Base-by-base conservation (phyloP, 2,113 vertebrate species). In the Alces alces region DNA sequence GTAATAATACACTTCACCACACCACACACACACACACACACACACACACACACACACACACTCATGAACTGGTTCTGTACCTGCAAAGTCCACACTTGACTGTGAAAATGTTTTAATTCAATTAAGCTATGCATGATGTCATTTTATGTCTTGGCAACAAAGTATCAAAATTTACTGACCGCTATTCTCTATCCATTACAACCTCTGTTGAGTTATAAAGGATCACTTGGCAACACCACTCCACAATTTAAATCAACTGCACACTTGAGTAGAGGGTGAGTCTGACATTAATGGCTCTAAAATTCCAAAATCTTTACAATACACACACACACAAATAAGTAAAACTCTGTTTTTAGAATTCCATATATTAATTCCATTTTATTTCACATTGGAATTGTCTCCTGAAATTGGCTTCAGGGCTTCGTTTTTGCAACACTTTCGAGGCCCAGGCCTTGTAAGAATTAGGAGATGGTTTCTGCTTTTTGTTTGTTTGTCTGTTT, bases 321-420 rank as follows among this genome's bases (percentile, higher is more conserved):
- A 78, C 70, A 96, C 86, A 96, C 92, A 97, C 96, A 98, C 84
- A 97, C 82, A 96, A 98, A 97, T 85, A 97, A 97, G 83, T 96
- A 93, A 95, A 97, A 96, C 89, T 97, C 96, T 97, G 73, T 84
- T 96, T 94, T 96, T 93, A 61, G 54, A 13, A 94, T 91, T 98
- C 97, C 39, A 58, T 58, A 91, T 93, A 95, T 98, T 82, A 93
- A 96, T 96, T 98, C 43, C 93, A 95, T 96, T 98, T 97, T 98
- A 98, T 98, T 98, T 96, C 73, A 96, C 45, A 60, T 97, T 96
- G 83, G 94, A 23, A 86, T 91, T 91, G 80, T 91, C 91, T 93
- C 85, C 88, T 98, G 80, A 97, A 94, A 95, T 91, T 33, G 91
- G 89, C 39, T 93, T 55, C 73, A 50, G 80, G 61, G 54, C 57